phyloP scores from a whole-genome alignment of 2,888 invertebrate genomes.

The Prosapia bicincta region DNA sequence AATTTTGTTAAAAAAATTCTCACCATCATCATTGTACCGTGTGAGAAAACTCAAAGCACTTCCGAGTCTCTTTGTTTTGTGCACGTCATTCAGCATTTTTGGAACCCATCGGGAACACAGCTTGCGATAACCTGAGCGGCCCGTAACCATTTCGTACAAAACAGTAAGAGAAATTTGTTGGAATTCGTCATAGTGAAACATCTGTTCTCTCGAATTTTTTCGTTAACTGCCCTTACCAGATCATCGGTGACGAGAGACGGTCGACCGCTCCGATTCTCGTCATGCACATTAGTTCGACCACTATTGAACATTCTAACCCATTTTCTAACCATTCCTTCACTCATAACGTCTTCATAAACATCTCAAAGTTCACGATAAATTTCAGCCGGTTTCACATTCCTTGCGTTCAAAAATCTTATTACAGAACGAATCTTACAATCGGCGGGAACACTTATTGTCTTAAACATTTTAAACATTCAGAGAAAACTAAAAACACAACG shows the following conservation, averaged over 20 bases:
- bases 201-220: not conserved
- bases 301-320: not conserved
- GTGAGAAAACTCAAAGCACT: slow-evolving; percentile 32
- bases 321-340: not conserved
- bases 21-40: slow-evolving; percentile 35
- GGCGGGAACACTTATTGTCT: not conserved
- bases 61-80: slow-evolving; percentile 33
- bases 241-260: not conserved
- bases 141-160: slow-evolving; percentile 33
- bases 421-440: not conserved
- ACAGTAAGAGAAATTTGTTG: not conserved
- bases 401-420: not conserved
- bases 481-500: not conserved
- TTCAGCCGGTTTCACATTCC: not conserved
- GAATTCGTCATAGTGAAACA: slow-evolving; percentile 4
- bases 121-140: slow-evolving; percentile 33
- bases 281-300: not conserved
- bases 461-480: not conserved
- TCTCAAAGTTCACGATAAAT: not conserved
- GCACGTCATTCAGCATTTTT: slow-evolving; percentile 34
- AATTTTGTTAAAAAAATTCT: slow-evolving; percentile 33
- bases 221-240: not conserved
- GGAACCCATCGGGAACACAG: slow-evolving; percentile 36
- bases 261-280: not conserved
- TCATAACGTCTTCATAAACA: not conserved